These are phyloP conservation scores for Hapalemur alaotrensis DNA, from an alignment of 2,797 vertebrate genomes.

Conservation along the genomic window DNA sequence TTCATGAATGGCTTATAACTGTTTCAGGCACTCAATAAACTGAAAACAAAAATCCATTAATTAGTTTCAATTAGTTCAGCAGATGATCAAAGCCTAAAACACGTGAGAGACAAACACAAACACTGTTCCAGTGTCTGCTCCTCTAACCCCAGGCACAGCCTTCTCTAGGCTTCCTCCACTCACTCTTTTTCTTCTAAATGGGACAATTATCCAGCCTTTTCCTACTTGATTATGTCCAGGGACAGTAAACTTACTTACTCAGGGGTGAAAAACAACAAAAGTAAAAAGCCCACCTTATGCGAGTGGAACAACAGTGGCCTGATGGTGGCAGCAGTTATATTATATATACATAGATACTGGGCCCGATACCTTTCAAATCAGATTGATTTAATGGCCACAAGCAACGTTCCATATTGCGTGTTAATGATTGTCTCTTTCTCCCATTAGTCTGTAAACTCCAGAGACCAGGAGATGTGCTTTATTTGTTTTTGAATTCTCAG, in stretches of 20 bases:
- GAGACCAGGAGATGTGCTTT: neutral
- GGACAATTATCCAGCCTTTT: neutral
- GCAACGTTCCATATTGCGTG: neutral
- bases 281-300: neutral
- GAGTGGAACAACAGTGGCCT: neutral
- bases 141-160: neutral
- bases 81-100: neutral
- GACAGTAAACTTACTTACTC: neutral
- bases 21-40: constrained; percentile 13
- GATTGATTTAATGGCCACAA: neutral
- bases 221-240: neutral
- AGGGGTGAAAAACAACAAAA: neutral
- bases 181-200: neutral
- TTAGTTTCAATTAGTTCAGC: constrained; percentile 4
- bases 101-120: neutral
- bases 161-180: neutral
- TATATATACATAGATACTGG: neutral
- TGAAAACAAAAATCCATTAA: constrained; percentile 22
- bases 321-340: accelerated
- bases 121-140: neutral
- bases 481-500: neutral
- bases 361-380: neutral
- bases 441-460: neutral
- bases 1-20: neutral
- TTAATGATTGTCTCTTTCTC: neutral